phyloP scores from a whole-genome alignment of 2,113 vertebrate genomes.

The Oenanthe melanoleuca region DNA sequence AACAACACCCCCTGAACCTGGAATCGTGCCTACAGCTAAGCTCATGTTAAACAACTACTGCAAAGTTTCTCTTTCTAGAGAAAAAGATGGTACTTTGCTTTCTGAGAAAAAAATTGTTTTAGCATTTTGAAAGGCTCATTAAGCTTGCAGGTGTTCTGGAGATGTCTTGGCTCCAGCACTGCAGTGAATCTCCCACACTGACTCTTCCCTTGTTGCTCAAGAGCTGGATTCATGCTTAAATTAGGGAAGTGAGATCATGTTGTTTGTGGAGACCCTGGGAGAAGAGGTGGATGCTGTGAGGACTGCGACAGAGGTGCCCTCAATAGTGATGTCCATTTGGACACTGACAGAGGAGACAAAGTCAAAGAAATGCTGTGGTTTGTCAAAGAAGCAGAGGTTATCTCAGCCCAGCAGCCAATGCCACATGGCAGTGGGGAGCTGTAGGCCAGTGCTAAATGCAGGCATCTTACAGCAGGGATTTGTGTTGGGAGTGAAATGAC shows the following conservation, averaged over 20 bases:
- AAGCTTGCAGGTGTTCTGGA: conserved; percentile 28
- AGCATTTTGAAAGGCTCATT: conserved; percentile 14
- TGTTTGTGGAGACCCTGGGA: neutral
- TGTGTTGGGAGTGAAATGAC: neutral
- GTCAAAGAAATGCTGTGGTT: neutral
- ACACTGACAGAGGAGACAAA: neutral
- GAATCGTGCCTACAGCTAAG: conserved; percentile 9
- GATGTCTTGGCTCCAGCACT: neutral
- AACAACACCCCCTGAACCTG: conserved; percentile 25
- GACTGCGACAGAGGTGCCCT: neutral
- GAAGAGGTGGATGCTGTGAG: neutral
- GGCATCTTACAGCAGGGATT: neutral
- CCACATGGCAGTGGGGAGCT: neutral
- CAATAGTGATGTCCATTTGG: neutral
- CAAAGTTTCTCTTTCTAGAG: conserved; percentile 16
- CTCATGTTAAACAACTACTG: neutral
- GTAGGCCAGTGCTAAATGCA: neutral
- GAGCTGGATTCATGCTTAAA: neutral
- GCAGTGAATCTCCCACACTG: neutral
- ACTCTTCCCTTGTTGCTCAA: neutral
- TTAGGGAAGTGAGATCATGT: neutral
- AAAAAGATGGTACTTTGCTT: conserved; percentile 17
- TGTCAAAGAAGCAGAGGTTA: neutral
- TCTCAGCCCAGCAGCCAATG: neutral
- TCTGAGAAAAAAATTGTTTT: neutral